Evolutionary conservation across 2,888 invertebrate genomes (phyloP).

Genomic region (Blera fallax): DNA sequence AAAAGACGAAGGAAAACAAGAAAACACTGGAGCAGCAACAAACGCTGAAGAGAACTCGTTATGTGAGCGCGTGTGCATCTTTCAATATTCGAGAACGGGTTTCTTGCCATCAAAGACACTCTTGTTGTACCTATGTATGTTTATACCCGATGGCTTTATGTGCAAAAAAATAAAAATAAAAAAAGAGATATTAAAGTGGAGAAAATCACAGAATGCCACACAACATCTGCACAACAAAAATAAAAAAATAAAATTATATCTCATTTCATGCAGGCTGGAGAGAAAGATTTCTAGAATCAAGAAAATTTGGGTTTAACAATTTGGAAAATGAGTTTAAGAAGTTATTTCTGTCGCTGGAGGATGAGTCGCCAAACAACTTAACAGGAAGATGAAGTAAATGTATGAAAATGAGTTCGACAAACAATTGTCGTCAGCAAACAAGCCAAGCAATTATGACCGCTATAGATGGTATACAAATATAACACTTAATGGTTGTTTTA

Average conservation of each 20-base stretch:
- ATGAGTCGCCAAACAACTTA: not conserved
- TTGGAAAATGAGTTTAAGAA: slow-evolving; percentile 8
- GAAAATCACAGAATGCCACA: slow-evolving; percentile 12
- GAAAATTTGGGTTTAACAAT: slow-evolving; percentile 12
- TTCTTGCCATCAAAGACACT: slow-evolving; percentile 29
- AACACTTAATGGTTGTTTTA: not conserved
- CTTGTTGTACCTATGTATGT: slow-evolving; percentile 6
- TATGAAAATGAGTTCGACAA: slow-evolving; percentile 9
- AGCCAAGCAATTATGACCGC: not conserved
- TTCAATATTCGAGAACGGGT: slow-evolving; percentile 38
- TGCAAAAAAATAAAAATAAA: slow-evolving; percentile 9
- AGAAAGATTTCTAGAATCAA: not conserved
- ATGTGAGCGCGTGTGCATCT: slow-evolving; percentile 51
- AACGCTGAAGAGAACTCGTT: slow-evolving; percentile 47
- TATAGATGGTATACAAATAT: not conserved
- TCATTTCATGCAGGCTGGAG: slow-evolving; percentile 4
- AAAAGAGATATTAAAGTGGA: slow-evolving; percentile 1
- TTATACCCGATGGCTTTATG: not conserved
- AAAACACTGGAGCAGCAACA: slow-evolving; percentile 3
- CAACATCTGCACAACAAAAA: slow-evolving; percentile 27
- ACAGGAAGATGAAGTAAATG: not conserved
- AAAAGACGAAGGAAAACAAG: slow-evolving; percentile 11
- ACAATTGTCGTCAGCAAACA: slow-evolving; percentile 26
- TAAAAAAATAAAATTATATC: not conserved
- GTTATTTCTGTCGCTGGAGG: not conserved